phyloP scores from a whole-genome alignment of 1,140 invertebrate genomes.

The Coelopa frigida region DNA sequence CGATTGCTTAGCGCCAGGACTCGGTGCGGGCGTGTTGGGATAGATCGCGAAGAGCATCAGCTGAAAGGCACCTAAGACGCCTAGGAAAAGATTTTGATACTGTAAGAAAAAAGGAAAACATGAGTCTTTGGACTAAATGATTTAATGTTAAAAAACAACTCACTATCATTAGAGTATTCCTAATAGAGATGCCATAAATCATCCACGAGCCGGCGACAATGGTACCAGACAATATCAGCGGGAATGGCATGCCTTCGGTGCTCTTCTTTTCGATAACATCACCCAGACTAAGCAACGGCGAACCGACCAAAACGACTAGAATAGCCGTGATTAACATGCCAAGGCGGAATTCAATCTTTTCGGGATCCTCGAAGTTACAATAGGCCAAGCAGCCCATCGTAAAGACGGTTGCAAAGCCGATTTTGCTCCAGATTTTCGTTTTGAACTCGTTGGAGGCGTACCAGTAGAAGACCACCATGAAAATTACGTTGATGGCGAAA shows the following conservation, averaged over 20 bases:
- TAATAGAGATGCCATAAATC: conserved; percentile 69
- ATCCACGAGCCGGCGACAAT: conserved; percentile 70
- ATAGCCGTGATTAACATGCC: conserved; percentile 62
- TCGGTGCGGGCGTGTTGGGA: conserved; percentile 45
- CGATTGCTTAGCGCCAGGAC: too few species aligned
- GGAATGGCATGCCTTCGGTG: conserved; percentile 72
- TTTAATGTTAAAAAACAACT: conserved; percentile 40
- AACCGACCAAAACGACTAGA: conserved; percentile 59
- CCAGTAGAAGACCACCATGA: conserved; percentile 57
- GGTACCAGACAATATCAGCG: conserved; percentile 69
- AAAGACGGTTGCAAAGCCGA: conserved; percentile 50
- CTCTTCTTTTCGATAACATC: conserved; percentile 67
- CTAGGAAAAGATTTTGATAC: conserved; percentile 63
- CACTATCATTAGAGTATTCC: conserved; percentile 70
- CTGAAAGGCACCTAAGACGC: conserved; percentile 54
- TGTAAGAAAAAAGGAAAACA: conserved; percentile 32
- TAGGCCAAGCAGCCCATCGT: conserved; percentile 55
- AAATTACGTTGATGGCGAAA: conserved; percentile 56
- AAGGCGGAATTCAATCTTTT: conserved; percentile 58
- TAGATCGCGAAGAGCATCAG: conserved; percentile 60
- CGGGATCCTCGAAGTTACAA: conserved; percentile 55
- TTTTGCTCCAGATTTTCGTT: conserved; percentile 48
- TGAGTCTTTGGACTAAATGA: neutral
- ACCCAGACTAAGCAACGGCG: conserved; percentile 61
- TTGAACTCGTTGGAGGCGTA: conserved; percentile 54